Conservation (phyloP, 2,888 invertebrate species). For the Pasiphila rectangulata region DNA sequence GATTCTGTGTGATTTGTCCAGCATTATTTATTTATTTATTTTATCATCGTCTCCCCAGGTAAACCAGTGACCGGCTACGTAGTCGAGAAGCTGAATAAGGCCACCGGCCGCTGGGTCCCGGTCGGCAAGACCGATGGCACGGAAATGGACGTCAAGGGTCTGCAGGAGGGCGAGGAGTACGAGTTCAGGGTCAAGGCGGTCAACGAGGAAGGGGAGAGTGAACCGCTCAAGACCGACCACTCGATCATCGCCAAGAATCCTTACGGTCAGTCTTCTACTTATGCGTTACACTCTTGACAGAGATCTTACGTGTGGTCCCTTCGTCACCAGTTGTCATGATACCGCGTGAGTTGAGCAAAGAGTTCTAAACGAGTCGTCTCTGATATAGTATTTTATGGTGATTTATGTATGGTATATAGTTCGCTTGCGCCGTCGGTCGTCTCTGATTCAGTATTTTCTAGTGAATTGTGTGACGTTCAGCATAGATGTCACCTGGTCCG, state of each 20-base stretch:
- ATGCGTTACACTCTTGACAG: too few relatives aligned
- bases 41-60: slow-evolving; percentile 43
- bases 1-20: neutral
- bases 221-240: slow-evolving; percentile 95
- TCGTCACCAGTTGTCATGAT: too few relatives aligned
- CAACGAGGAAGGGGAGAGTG: slow-evolving; percentile 97
- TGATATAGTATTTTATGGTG: too few relatives aligned
- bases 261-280: slow-evolving; percentile 10
- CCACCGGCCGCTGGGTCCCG: slow-evolving; percentile 95
- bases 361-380: too few relatives aligned
- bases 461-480: too few relatives aligned
- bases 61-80: slow-evolving; percentile 95
- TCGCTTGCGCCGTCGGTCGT: too few relatives aligned
- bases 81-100: slow-evolving; percentile 95
- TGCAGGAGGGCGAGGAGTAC: slow-evolving; percentile 93
- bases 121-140: slow-evolving; percentile 93
- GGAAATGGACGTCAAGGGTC: slow-evolving; percentile 89
- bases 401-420: too few relatives aligned
- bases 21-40: neutral
- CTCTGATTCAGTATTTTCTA: too few relatives aligned
- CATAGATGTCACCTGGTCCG: too few relatives aligned
- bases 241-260: slow-evolving; percentile 84
- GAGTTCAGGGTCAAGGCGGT: slow-evolving; percentile 96
- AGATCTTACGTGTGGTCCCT: too few relatives aligned
- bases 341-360: too few relatives aligned